phyloP scores from a whole-genome alignment of 2,113 vertebrate species.

The Tachycineta bicolor region DNA sequence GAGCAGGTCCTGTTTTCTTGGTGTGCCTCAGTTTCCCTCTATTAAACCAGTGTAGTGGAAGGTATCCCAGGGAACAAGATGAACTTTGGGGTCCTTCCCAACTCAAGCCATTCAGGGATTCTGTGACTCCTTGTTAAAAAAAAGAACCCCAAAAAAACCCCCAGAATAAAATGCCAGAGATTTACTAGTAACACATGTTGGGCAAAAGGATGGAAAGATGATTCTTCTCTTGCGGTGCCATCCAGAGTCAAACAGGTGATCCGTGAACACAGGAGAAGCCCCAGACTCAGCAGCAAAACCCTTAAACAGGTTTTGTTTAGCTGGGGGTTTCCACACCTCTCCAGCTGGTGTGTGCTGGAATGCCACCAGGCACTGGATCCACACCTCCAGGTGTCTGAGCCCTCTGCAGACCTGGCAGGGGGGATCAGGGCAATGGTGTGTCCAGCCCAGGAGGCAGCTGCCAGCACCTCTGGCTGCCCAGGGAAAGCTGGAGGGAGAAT shows the following conservation, averaged over 20 bases:
- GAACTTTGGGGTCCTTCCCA: background rate
- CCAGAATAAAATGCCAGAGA: background rate
- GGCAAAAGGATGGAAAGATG: background rate
- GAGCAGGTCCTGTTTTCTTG: background rate
- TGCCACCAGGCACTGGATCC: background rate
- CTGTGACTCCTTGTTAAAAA: background rate
- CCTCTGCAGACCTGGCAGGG: background rate
- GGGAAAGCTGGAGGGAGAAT: background rate
- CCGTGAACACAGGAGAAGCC: background rate
- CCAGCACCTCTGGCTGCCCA: background rate
- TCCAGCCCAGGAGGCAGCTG: background rate
- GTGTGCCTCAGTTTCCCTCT: background rate
- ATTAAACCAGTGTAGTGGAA: background rate
- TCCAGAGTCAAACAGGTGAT: background rate
- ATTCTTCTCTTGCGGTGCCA: background rate
- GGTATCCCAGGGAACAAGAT: background rate
- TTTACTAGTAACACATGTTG: rapidly evolving
- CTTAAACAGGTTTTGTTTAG: background rate
- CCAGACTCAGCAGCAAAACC: background rate
- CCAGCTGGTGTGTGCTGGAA: background rate
- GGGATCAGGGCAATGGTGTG: rapidly evolving
- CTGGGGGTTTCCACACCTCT: background rate
- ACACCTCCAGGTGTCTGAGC: background rate
- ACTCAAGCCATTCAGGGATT: background rate
- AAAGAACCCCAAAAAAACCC: no score